These are phyloP conservation scores for Cynodonichthys magdalenae DNA, from an alignment of 2,797 vertebrate genomes.

Conservation along the genomic window DNA sequence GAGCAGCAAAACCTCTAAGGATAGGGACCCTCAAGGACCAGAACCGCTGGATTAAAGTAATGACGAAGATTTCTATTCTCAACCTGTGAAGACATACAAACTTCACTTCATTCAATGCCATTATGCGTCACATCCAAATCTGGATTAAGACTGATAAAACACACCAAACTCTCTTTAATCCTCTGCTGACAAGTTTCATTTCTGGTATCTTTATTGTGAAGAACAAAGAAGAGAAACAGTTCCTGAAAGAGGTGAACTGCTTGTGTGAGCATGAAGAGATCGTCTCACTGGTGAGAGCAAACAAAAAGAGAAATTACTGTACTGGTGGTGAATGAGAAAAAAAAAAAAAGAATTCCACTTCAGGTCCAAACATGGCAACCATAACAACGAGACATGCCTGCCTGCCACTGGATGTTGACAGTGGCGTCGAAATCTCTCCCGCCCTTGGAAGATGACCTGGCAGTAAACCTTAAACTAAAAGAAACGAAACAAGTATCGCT, in stretches of 20 bases:
- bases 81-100: neutral
- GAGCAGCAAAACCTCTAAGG: too few relatives aligned
- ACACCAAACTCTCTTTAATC: constrained; percentile 44
- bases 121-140: constrained; percentile 20
- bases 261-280: constrained; percentile 40
- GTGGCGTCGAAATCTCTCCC: constrained; percentile 43
- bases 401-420: constrained; percentile 41
- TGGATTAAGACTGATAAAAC: constrained; percentile 39
- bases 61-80: neutral
- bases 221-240: constrained; percentile 28
- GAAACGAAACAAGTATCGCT: constrained; percentile 54
- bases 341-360: constrained; percentile 54
- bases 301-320: constrained; percentile 62
- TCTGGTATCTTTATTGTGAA: constrained; percentile 22
- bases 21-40: too few relatives aligned
- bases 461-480: constrained; percentile 45
- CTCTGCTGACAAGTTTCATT: constrained; percentile 48
- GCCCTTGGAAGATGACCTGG: constrained; percentile 48
- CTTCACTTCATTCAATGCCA: constrained; percentile 14
- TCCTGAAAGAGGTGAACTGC: constrained; percentile 29
- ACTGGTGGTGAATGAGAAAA: constrained; percentile 26
- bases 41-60: neutral
- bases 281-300: constrained; percentile 34
- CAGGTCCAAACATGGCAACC: constrained; percentile 70
- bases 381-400: constrained; percentile 56